Evolutionary conservation across 2,888 invertebrate species (phyloP).

Genomic region (Drosophila affinis): DNA sequence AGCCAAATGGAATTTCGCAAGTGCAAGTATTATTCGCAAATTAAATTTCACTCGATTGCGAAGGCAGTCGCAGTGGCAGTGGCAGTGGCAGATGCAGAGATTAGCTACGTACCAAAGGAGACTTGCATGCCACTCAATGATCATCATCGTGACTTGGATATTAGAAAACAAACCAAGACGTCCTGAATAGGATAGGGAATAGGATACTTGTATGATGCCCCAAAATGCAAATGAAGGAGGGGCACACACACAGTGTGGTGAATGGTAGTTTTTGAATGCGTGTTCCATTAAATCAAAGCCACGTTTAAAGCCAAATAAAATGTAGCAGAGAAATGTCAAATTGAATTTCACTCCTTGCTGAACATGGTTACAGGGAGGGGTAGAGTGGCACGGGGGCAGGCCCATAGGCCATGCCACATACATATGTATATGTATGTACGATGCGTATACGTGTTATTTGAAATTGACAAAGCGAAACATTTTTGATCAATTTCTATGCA

Average conservation of each 20-base stretch:
- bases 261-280: background rate
- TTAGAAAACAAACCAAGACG: background rate
- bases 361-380: background rate
- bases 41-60: slow-evolving; percentile 60
- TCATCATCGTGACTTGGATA: slow-evolving; percentile 22
- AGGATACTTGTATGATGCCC: background rate
- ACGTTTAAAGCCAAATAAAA: background rate
- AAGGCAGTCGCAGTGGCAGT: background rate
- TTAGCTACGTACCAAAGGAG: slow-evolving; percentile 49
- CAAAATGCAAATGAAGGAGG: background rate
- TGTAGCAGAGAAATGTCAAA: background rate
- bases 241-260: background rate
- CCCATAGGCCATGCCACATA: slow-evolving; percentile 11
- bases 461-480: slow-evolving; percentile 28
- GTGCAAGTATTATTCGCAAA: slow-evolving; percentile 43
- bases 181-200: background rate
- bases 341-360: background rate
- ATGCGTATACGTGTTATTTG: slow-evolving; percentile 60
- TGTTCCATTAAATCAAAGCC: background rate
- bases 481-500: slow-evolving; percentile 40
- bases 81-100: background rate
- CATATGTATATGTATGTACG: background rate
- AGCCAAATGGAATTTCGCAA: slow-evolving; percentile 31
- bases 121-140: slow-evolving; percentile 60
- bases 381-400: too few species aligned